phyloP scores from a whole-genome alignment of 2,888 invertebrate genomes.

The Machimus rusticus region DNA sequence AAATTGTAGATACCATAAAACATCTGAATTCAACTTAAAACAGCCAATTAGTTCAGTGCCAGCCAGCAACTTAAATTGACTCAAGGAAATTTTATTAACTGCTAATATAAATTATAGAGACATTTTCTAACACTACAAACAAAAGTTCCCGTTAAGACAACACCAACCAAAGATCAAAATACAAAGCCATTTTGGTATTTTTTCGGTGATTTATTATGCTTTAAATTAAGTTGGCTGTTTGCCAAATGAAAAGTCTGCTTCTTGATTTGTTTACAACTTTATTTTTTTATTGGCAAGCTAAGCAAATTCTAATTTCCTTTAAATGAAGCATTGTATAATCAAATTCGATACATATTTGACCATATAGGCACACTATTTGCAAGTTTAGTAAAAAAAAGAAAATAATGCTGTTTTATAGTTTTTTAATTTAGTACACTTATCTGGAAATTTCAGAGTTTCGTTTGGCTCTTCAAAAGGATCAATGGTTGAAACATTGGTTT shows the following conservation, averaged over 20 bases:
- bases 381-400: neutral
- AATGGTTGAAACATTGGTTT: constrained; percentile 92
- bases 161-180: neutral
- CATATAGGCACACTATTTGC: neutral
- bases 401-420: too few species aligned
- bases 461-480: constrained; percentile 94
- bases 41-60: neutral
- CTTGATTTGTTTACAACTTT: neutral
- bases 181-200: neutral
- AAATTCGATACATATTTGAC: neutral
- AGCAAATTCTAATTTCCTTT: neutral
- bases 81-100: neutral
- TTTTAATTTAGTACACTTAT: neutral
- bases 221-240: neutral
- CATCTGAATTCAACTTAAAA: neutral
- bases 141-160: neutral
- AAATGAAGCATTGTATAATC: neutral
- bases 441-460: constrained; percentile 76
- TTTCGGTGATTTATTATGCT: neutral
- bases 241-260: neutral
- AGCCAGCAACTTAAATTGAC: too few species aligned
- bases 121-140: neutral
- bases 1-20: neutral
- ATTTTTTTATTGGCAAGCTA: neutral
- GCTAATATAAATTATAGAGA: neutral